Evolutionary conservation across 2,113 vertebrate species (phyloP), one percentile per base, ranked within the genome.

Genomic region (Gambusia affinis): DNA sequence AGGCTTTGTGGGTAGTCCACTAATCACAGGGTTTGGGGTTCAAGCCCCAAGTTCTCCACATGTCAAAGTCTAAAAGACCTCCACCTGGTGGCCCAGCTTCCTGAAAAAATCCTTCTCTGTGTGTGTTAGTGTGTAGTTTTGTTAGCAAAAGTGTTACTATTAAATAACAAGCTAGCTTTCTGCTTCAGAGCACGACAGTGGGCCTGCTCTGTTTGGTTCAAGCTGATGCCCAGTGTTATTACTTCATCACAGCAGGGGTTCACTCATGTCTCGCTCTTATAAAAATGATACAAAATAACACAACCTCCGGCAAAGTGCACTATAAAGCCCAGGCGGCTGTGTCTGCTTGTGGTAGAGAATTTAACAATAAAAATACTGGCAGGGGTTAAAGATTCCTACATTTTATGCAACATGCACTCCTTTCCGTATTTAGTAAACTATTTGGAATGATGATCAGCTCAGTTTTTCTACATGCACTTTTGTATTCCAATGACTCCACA

Each of bases 221-320:
- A 69, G 79, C 47, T 42, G 72, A 81, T 71, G 75, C 65, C 72
- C 64, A 24, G 72, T 75, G 24, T 62, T 62, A 85, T 85, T 80
- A 82, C 67, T 62, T 75, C 57, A 74, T 69, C 68, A 64, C 70
- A 82, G 76, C 7, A 64, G 72, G 79, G 72, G 60, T 76, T 77
- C 73, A 29, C 83, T 82, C 61, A 63, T 65, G 80, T 85, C 80
- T 73, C 19, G 1, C 64, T 83, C 51, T 78, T 80, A 63, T 72
- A 84, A 85, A 88, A 85, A 89, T 85, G 82, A 72, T 79, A 78
- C 82, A 85, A 88, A 85, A 89, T 85, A 83, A 72, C 81, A 78
- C 82, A 83, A 78, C 71, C 68, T 72, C 81, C 70, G 81, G 79
- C 79, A 60, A 84, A 83, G 67, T 19, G 54, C 29, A 72, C 73